Evolutionary conservation across 1,140 invertebrate genomes (phyloP), one percentile per base, ranked within the genome.

Genomic region (Halictus rubicundus): DNA sequence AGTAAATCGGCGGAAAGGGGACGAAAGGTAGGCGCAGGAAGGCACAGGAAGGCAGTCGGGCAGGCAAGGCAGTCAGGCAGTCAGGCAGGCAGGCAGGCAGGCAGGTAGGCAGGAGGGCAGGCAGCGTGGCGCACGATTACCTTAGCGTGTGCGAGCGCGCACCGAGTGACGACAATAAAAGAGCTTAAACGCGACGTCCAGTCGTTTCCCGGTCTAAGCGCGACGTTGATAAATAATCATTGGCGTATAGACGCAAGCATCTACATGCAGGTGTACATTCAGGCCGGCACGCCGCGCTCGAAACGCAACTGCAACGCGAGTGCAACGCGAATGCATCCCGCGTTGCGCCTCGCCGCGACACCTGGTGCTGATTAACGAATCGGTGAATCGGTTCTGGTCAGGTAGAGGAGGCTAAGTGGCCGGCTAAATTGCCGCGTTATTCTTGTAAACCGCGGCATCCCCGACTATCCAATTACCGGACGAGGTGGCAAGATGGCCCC

Each of bases 311-410:
- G 69, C 73, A 78, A 86, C 85, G 83, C 85, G 84, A 12, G 1
- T 46, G 42, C 42, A 14, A 12, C 10, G 42, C 42, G 10, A 14
- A 32, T 32, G 32, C 32, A 32, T 32, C 32, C 32, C 42, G 0
- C 42, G 10, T 0, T 6, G 49, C 16, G 49, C 19, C 16, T 42
- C 65, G 54, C 19, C 61, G 70, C 73, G 81, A 86, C 85, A 86
- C 85, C 85, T 86, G 85, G 84, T 77, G 72, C 85, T 86, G 85
- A 87, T 87, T 86, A 87, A 86, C 75, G 82, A 79, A 86, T 87
- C 85, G 85, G 57, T 61, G 81, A 80, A 86, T 87, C 85, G 85
- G 64, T 83, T 66, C 81, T 69, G 78, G 63, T 63, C 80, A 63
- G 70, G 68, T 76, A 82, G 80, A 72, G 64, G 42, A 46, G 73